Evolutionary conservation across 1,140 invertebrate species (phyloP), one percentile per base, ranked within the genome.

Genomic region (Danaus plexippus): DNA sequence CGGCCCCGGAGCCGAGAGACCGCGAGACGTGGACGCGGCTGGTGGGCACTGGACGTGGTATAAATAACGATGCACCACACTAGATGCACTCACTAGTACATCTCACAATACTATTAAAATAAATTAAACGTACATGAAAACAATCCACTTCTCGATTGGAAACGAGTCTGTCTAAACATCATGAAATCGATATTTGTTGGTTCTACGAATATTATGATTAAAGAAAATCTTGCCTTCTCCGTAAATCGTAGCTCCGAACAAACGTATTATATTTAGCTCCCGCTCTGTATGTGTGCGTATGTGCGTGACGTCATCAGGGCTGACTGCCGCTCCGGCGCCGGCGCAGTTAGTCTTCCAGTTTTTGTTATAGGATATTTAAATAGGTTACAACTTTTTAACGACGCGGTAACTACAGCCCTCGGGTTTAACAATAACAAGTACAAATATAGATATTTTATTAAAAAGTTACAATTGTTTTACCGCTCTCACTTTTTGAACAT

Each of bases 271-370:
- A 76, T 73, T 71, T 73, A 73, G 66, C 62, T 52, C 57, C 52
- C 57, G 41, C 15, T 43, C 15, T 12, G 11, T 40, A 46, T 61
- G 44, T n/a, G 55, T 53, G 52, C 56, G 60, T 56, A 52, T 54
- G 52, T 52, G 57, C 52, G 57, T 66, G 63, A 57, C 56, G 60
- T 63, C 62, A 61, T 55, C 64, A 77, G 74, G 72, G 74, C 57
- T 77, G 74, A 59, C 48, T 13, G 44, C 61, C 71, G 70, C 66
- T 64, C 60, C 50, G 54, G 63, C 57, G 51, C 61, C 42, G 9
- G 52, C 58, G 57, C 47, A 67, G 61, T 66, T 72, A 67, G 67
- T 67, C 52, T 73, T 72, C 64, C 63, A 65, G 56, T 56, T 74
- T 69, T 63, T 71, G 62, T 71, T 61, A 48, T 47, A 44, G 47